phyloP scores from a whole-genome alignment of 1,140 invertebrate genomes.

The Conus betulinus region DNA sequence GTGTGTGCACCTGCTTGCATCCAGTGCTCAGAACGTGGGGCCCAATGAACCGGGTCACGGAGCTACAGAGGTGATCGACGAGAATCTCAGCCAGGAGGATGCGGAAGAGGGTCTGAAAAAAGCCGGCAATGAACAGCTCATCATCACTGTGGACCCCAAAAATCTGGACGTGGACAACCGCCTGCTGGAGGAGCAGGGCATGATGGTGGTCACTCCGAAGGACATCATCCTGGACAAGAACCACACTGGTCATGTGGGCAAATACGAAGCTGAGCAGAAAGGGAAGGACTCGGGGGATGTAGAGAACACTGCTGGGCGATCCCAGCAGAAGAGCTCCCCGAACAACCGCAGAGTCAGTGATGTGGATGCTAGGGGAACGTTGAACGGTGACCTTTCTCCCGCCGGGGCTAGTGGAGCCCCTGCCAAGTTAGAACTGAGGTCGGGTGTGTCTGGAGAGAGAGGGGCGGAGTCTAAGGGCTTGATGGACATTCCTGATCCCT shows the following conservation, averaged over 20 bases:
- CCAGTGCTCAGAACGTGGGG: conserved; percentile 56
- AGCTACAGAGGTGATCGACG: conserved; percentile 71
- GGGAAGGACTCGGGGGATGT: conserved; percentile 34
- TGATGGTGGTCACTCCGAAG: conserved; percentile 47
- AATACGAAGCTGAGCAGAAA: conserved; percentile 66
- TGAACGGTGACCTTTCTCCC: neutral
- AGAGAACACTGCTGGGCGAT: neutral
- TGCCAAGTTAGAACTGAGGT: neutral
- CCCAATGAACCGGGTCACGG: conserved; percentile 64
- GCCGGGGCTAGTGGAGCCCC: neutral
- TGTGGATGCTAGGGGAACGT: neutral
- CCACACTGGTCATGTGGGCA: conserved; percentile 55
- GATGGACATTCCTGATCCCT: conserved; percentile 24
- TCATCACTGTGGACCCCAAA: conserved; percentile 58
- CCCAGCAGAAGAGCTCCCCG: neutral
- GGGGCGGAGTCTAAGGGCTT: conserved; percentile 16
- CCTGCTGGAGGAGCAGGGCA: conserved; percentile 65
- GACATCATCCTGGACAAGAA: conserved; percentile 54
- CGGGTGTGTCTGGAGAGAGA: neutral
- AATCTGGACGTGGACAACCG: conserved; percentile 66
- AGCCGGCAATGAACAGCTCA: conserved; percentile 52
- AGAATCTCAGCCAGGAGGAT: conserved; percentile 69
- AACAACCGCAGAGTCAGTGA: conserved; percentile 3
- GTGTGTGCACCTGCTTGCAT: neutral
- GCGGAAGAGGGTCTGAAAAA: conserved; percentile 64